These are phyloP conservation scores for Caenorhabditis elegans DNA, from an alignment of 1,140 invertebrate genomes.

Conservation along the genomic window DNA sequence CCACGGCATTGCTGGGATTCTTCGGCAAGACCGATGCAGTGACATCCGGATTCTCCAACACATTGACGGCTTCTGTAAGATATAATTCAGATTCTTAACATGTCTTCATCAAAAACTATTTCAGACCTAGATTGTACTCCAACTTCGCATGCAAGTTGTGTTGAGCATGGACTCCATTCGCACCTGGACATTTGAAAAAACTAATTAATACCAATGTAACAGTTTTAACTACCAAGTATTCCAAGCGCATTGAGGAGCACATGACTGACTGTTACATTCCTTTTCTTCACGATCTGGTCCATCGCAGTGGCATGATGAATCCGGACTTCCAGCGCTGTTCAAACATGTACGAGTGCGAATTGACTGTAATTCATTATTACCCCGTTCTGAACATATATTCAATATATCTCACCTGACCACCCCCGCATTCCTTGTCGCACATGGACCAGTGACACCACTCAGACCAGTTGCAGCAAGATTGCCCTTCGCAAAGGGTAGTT, in stretches of 20 bases:
- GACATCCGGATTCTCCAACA: slow-evolving; percentile 48
- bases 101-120: too few species aligned
- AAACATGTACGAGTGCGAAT: slow-evolving; percentile 37
- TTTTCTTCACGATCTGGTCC: slow-evolving; percentile 72
- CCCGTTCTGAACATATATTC: not conserved
- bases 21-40: slow-evolving; percentile 43
- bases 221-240: slow-evolving; percentile 23
- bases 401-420: slow-evolving; percentile 24
- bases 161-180: slow-evolving; percentile 42
- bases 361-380: not conserved
- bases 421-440: slow-evolving; percentile 48
- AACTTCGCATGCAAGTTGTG: slow-evolving; percentile 34
- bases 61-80: slow-evolving; percentile 43
- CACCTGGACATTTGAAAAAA: not conserved
- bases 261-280: slow-evolving; percentile 75
- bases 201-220: not conserved
- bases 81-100: not conserved
- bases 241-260: slow-evolving; percentile 61
- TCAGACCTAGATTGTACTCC: slow-evolving; percentile 30
- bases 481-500: slow-evolving; percentile 42
- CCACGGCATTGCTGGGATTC: slow-evolving; percentile 44
- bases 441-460: slow-evolving; percentile 50
- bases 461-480: slow-evolving; percentile 45
- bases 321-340: slow-evolving; percentile 33
- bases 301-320: slow-evolving; percentile 69